Evolutionary conservation across 2,888 invertebrate genomes (phyloP).

Genomic region (Ormyrus nitidulus): DNA sequence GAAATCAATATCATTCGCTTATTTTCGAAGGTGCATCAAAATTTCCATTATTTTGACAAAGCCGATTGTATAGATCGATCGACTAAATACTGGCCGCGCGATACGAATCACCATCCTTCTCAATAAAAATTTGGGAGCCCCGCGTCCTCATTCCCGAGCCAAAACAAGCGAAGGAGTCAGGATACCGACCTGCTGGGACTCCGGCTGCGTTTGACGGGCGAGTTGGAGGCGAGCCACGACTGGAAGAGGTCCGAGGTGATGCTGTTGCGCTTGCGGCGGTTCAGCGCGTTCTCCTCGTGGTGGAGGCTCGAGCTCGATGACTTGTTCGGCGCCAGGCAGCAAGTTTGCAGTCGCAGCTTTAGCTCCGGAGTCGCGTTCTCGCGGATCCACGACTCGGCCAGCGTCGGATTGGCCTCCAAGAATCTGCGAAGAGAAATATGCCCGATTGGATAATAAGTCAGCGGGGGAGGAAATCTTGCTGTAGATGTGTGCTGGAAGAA

Average conservation of each 20-base stretch:
- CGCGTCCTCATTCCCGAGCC: no score
- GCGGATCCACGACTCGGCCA: slow-evolving; percentile 86
- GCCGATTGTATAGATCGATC: no score
- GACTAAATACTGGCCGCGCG: no score
- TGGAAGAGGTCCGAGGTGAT: slow-evolving; percentile 91
- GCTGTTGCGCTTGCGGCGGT: slow-evolving; percentile 79
- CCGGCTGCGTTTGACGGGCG: slow-evolving; percentile 81
- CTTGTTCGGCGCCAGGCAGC: slow-evolving; percentile 58
- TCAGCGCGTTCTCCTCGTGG: slow-evolving; percentile 69
- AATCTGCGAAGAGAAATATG: slow-evolving; percentile 60
- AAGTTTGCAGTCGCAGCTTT: slow-evolving; percentile 78
- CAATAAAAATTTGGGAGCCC: no score
- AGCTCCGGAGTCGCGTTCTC: slow-evolving; percentile 85
- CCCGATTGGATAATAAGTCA: not conserved
- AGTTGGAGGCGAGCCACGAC: slow-evolving; percentile 87
- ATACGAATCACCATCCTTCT: no score
- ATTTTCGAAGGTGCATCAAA: no score
- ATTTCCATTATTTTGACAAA: no score
- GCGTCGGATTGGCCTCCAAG: slow-evolving; percentile 81
- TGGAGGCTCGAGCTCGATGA: slow-evolving; percentile 76
- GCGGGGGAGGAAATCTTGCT: no score
- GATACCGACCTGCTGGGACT: slow-evolving; percentile 70
- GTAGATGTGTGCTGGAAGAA: no score
- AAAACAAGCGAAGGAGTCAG: no score
- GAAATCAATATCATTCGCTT: no score